Conservation (phyloP, 1,140 invertebrate species). For the Choristoneura fumiferana region DNA sequence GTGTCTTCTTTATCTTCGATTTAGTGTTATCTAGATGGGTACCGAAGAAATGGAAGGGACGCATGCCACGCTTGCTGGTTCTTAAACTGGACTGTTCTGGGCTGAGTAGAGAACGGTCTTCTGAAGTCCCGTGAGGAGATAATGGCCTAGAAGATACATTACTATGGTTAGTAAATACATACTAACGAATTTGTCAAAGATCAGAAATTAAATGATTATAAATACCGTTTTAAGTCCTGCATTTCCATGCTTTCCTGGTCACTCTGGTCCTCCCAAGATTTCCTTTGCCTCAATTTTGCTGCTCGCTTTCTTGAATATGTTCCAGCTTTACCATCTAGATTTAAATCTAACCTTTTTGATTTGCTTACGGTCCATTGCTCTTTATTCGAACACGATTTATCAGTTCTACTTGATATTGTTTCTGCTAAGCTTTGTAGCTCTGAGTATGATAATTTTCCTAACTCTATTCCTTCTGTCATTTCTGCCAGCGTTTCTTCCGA, state of each 20-base stretch:
- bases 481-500: slow-evolving; percentile 61
- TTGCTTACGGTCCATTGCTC: slow-evolving; percentile 62
- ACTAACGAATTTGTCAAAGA: too few species aligned
- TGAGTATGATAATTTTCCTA: slow-evolving; percentile 58
- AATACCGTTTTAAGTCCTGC: slow-evolving; percentile 71
- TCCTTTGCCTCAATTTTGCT: slow-evolving; percentile 65
- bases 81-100: slow-evolving; percentile 58
- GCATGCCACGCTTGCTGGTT: slow-evolving; percentile 45
- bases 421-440: slow-evolving; percentile 66
- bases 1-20: slow-evolving; percentile 73
- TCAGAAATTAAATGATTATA: too few species aligned
- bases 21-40: slow-evolving; percentile 66
- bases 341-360: slow-evolving; percentile 64
- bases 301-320: slow-evolving; percentile 74
- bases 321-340: slow-evolving; percentile 66
- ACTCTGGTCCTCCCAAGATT: slow-evolving; percentile 75
- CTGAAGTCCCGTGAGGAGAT: slow-evolving; percentile 66
- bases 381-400: slow-evolving; percentile 53
- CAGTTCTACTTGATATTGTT: slow-evolving; percentile 48
- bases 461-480: slow-evolving; percentile 61
- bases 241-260: slow-evolving; percentile 73
- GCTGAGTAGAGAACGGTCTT: slow-evolving; percentile 67
- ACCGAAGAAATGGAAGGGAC: slow-evolving; percentile 70
- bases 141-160: slow-evolving; percentile 52
- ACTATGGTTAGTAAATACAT: not conserved